Evolutionary conservation across 2,888 invertebrate genomes (phyloP).

Genomic region (Athripsodes cinereus): DNA sequence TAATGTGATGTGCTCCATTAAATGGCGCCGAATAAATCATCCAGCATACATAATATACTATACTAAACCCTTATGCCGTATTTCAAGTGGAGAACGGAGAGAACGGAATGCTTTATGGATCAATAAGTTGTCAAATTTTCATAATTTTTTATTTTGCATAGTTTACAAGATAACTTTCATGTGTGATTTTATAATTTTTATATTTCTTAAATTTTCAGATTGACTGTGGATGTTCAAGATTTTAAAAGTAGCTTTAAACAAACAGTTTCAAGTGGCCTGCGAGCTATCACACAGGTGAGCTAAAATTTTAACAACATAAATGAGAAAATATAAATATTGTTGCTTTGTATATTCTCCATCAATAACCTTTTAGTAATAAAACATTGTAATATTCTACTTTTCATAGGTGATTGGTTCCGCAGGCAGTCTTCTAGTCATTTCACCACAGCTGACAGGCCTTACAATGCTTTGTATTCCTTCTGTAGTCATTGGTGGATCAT

Average conservation of each 20-base stretch:
- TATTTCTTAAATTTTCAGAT: slow-evolving; percentile 49
- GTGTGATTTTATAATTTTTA: not conserved
- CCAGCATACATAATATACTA: too few relatives aligned
- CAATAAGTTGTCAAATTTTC: too few relatives aligned
- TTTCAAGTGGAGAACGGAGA: too few relatives aligned
- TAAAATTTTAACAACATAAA: not conserved
- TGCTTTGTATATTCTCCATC: too few relatives aligned
- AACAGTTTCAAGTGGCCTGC: slow-evolving; percentile 85
- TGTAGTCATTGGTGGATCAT: slow-evolving; percentile 77
- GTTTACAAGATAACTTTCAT: too few relatives aligned
- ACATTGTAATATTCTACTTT: not conserved
- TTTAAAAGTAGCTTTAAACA: slow-evolving; percentile 96
- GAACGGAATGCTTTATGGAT: too few relatives aligned
- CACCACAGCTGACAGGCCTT: slow-evolving; percentile 81
- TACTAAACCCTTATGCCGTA: too few relatives aligned
- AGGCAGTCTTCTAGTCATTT: slow-evolving; percentile 75
- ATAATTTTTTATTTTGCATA: too few relatives aligned
- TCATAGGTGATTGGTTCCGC: slow-evolving; percentile 61
- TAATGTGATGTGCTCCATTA: too few relatives aligned
- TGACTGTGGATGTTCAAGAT: slow-evolving; percentile 92
- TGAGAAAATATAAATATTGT: not conserved
- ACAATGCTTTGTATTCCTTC: slow-evolving; percentile 82
- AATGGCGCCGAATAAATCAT: too few relatives aligned
- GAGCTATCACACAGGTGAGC: slow-evolving; percentile 80
- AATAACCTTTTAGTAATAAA: too few relatives aligned